phyloP scores from a whole-genome alignment of 2,888 invertebrate genomes.

The Willowsia nigromaculata region DNA sequence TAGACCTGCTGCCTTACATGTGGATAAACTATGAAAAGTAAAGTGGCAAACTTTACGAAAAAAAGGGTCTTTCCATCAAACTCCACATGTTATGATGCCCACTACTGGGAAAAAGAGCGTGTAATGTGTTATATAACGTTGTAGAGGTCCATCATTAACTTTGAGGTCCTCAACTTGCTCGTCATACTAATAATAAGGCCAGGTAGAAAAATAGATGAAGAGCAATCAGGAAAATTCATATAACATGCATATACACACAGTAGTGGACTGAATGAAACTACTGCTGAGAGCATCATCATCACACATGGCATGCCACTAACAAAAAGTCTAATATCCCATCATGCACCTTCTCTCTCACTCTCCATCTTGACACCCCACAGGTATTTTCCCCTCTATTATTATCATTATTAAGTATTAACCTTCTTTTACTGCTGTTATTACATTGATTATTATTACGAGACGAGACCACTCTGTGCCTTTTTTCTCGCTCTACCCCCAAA shows the following conservation, averaged over 20 bases:
- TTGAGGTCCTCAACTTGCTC: too few species aligned
- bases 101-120: neutral
- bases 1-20: conserved; percentile 46
- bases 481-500: neutral
- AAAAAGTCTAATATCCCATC: conserved; percentile 16
- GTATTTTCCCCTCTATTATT: conserved; percentile 67
- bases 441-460: conserved; percentile 64
- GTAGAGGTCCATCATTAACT: too few species aligned
- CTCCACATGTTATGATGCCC: neutral
- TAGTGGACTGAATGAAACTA: neutral
- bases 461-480: conserved; percentile 22
- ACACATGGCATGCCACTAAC: neutral
- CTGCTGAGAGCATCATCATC: neutral
- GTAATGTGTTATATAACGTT: neutral
- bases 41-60: too few species aligned
- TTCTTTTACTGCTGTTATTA: conserved; percentile 66
- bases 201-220: neutral
- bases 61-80: too few species aligned
- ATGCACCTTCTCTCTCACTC: too few species aligned
- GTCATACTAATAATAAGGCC: neutral
- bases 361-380: conserved; percentile 69
- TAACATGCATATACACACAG: neutral
- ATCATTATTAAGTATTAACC: conserved; percentile 69
- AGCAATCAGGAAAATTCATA: conserved; percentile 5
- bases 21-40: too few species aligned